These are phyloP conservation scores for Saccostrea glomerata DNA, from an alignment of 1,140 invertebrate genomes.

Conservation along the genomic window DNA sequence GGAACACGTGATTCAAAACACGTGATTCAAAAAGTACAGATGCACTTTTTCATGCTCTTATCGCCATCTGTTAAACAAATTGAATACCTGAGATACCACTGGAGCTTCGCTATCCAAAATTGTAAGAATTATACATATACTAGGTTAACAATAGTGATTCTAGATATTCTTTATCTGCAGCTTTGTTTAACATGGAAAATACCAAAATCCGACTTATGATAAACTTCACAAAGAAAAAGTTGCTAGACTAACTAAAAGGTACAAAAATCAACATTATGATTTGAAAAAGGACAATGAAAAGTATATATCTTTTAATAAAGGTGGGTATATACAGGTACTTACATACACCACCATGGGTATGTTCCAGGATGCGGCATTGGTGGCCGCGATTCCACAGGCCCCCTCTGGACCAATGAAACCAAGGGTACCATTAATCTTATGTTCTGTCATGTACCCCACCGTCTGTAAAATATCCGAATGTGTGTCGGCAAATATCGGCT, in stretches of 20 bases:
- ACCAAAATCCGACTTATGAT: not conserved
- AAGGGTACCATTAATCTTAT: constrained; percentile 85
- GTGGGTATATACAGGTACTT: constrained; percentile 81
- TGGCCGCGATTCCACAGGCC: constrained; percentile 93
- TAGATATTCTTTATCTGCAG: not conserved
- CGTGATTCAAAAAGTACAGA: not conserved
- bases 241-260: not conserved
- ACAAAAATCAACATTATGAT: not conserved
- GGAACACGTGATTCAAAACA: not conserved
- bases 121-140: not conserved
- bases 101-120: not conserved
- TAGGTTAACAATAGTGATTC: not conserved
- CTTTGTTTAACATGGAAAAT: not conserved
- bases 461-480: constrained; percentile 88
- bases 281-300: not conserved
- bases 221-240: not conserved
- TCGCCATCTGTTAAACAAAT: not conserved
- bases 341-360: constrained; percentile 98
- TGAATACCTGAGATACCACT: not conserved
- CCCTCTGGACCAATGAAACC: constrained; percentile 97
- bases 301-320: not conserved
- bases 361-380: constrained; percentile 93
- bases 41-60: not conserved
- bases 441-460: constrained; percentile 59
- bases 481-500: constrained; percentile 92